Percentiles rank a stretch among this genome's conserved stretches.
Conservation (phyloP, 2,113 vertebrate genomes). For the Pelecanus crispus region DNA sequence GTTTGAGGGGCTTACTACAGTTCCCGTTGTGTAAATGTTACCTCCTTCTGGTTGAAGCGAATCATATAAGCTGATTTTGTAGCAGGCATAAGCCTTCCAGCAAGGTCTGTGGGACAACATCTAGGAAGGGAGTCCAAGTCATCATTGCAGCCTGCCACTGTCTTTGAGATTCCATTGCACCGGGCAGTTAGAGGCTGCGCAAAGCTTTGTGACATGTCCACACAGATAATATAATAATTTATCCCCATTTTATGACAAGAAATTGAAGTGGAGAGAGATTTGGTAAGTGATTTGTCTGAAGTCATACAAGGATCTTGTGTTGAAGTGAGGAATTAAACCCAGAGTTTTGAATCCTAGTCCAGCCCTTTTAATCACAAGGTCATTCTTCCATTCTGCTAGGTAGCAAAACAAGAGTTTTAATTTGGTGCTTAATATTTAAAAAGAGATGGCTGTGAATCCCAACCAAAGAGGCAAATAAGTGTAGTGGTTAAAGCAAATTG, state of each 20-base stretch:
- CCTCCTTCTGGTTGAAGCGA: background rate
- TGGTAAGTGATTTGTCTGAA: background rate
- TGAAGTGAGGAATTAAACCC: background rate
- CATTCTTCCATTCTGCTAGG: background rate
- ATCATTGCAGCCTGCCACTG: background rate
- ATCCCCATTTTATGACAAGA: background rate
- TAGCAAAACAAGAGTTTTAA: background rate
- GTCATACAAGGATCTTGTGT: background rate
- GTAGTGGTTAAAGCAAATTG: conserved; percentile 12
- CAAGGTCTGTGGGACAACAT: background rate
- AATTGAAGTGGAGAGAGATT: background rate
- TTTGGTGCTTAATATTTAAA: conserved; percentile 19
- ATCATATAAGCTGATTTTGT: background rate
- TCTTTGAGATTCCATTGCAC: background rate
- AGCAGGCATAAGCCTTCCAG: background rate
- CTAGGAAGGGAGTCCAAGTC: background rate
- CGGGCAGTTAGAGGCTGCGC: background rate
- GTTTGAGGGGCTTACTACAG: background rate
- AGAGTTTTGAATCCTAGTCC: background rate
- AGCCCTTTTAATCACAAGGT: background rate
- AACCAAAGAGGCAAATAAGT: background rate
- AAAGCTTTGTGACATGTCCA: background rate
- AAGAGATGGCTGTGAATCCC: background rate
- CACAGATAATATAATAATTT: background rate
- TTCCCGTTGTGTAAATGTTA: background rate